Evolutionary conservation across 2,797 vertebrate species (phyloP).

Genomic region (Xyrichtys novacula): DNA sequence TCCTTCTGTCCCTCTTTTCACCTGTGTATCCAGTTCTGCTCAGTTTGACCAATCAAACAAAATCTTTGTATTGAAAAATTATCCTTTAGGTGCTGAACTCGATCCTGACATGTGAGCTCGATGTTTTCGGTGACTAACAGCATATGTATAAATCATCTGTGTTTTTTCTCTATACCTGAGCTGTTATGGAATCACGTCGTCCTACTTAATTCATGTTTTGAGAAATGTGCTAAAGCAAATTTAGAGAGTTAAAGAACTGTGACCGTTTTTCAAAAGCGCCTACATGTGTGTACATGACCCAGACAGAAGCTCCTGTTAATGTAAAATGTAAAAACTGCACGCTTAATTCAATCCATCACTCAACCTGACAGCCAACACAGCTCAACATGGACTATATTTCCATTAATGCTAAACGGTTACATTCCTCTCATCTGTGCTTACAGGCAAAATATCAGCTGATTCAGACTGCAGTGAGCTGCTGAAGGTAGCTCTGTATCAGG

Average conservation of each 20-base stretch:
- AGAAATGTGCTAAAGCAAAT: no score
- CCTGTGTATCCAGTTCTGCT: no score
- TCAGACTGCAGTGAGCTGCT: not conserved
- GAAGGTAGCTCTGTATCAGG: not conserved
- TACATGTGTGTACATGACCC: conserved; percentile 11
- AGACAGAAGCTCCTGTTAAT: not conserved
- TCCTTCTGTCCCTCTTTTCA: no score
- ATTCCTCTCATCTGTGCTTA: conserved; percentile 51
- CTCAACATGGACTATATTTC: conserved; percentile 41
- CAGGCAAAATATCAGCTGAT: conserved; percentile 21
- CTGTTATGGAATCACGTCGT: not conserved
- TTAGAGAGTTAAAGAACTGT: not conserved
- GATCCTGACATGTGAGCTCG: no score
- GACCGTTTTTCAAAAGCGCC: not conserved
- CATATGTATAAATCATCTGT: no score
- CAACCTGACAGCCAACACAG: conserved; percentile 30
- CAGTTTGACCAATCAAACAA: no score
- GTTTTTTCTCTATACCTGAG: not conserved
- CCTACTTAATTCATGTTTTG: no score
- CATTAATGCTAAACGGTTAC: conserved; percentile 41
- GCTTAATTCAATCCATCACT: conserved; percentile 25
- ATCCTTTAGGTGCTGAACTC: no score
- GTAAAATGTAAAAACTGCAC: conserved; percentile 6
- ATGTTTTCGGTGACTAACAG: no score
- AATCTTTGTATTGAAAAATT: no score